A percentile compares a stretch with the other conserved stretches of the same genome.
These are phyloP conservation scores for Xiphophorus hellerii DNA, from an alignment of 2,113 vertebrate species.

Conservation along the genomic window DNA sequence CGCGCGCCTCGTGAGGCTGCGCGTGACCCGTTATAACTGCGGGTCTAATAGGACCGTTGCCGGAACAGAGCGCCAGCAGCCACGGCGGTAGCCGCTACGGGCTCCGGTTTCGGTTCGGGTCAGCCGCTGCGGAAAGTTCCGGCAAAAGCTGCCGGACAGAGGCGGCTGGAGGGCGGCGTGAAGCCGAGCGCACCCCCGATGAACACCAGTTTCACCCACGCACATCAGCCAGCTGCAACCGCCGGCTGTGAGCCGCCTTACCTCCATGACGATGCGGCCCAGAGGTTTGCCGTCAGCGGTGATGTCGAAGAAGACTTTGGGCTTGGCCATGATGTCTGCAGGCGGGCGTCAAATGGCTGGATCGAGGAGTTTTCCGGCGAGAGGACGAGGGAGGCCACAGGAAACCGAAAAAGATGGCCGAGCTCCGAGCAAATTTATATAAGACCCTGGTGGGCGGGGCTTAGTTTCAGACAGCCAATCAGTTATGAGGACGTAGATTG, in stretches of 20 bases:
- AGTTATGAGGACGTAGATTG: rapidly evolving
- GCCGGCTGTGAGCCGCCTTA: slow-evolving; percentile 26
- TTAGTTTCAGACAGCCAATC: slow-evolving; percentile 38
- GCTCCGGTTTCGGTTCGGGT: not conserved
- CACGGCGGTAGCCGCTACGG: not conserved
- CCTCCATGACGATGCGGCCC: slow-evolving; percentile 84
- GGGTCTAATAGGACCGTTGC: no score
- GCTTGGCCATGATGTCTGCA: slow-evolving; percentile 74
- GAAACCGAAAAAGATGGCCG: slow-evolving; percentile 58
- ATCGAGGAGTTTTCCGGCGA: slow-evolving; percentile 2
- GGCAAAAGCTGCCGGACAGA: not conserved
- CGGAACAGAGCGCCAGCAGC: not conserved
- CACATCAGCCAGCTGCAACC: not conserved
- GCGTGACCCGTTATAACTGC: no score
- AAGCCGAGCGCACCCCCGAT: no score
- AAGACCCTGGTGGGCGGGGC: slow-evolving; percentile 27
- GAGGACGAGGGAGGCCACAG: not conserved
- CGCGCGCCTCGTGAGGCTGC: not conserved
- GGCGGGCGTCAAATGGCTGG: not conserved
- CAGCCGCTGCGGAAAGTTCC: no score
- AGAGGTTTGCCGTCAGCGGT: rapidly evolving
- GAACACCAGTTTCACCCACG: not conserved
- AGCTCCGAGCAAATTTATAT: slow-evolving; percentile 46
- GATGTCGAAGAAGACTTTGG: slow-evolving; percentile 83
- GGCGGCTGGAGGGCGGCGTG: not conserved